Conservation (phyloP, 2,888 invertebrate genomes). For the Caenorhabditis parvicauda region DNA sequence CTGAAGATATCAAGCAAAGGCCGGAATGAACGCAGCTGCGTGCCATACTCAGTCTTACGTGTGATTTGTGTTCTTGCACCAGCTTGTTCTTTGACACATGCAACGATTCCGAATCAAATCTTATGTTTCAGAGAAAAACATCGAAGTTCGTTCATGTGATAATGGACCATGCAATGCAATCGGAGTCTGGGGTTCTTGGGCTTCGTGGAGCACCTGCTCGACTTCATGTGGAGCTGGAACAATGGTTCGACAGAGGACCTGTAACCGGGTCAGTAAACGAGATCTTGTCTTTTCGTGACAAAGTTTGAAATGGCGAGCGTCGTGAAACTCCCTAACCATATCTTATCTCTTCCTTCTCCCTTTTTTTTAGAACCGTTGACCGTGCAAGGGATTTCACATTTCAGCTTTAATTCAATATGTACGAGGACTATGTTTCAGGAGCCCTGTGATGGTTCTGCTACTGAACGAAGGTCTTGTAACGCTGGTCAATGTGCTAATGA, state of each 20-base stretch:
- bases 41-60: too few relatives aligned
- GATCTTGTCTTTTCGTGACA: not conserved
- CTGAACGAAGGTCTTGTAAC: conserved; percentile 58
- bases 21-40: too few relatives aligned
- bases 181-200: conserved; percentile 57
- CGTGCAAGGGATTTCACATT: not conserved
- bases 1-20: too few relatives aligned
- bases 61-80: too few relatives aligned
- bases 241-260: conserved; percentile 49
- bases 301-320: not conserved
- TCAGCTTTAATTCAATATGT: not conserved
- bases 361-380: too few relatives aligned
- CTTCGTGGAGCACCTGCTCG: conserved; percentile 52
- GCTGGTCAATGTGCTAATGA: conserved; percentile 40
- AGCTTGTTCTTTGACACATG: too few relatives aligned
- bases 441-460: conserved; percentile 59
- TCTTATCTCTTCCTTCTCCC: too few relatives aligned
- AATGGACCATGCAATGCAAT: conserved; percentile 51
- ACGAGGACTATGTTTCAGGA: conserved; percentile 28
- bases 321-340: not conserved
- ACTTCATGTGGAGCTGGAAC: conserved; percentile 58
- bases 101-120: too few relatives aligned
- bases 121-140: conserved; percentile 57
- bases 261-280: conserved; percentile 39
- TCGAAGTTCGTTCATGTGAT: conserved; percentile 58